A percentile compares a stretch with the other conserved stretches of the same genome.
These are phyloP conservation scores for Octodon degus DNA, from an alignment of 2,113 vertebrate species.

Conservation along the genomic window DNA sequence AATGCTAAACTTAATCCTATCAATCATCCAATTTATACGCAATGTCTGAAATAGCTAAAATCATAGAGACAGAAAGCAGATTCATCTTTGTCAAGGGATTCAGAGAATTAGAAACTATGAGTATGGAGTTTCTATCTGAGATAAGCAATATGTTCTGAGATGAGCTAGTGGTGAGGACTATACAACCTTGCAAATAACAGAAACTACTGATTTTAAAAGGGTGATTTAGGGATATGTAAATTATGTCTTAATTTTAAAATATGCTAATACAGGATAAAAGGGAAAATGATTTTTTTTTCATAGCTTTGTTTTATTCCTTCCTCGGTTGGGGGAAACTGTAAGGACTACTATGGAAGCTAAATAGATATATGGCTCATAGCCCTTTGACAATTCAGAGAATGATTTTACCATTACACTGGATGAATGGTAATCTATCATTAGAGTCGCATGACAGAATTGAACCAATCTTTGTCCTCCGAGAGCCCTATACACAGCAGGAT, in stretches of 20 bases:
- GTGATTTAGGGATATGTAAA: neutral
- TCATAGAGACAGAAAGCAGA: neutral
- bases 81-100: neutral
- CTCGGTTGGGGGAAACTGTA: neutral
- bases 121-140: neutral
- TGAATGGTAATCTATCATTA: rapidly evolving
- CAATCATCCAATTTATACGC: neutral
- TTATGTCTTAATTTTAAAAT: neutral
- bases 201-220: neutral
- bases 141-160: neutral
- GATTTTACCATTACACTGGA: neutral
- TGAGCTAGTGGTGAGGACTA: neutral
- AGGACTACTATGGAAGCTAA: neutral
- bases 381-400: neutral
- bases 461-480: neutral
- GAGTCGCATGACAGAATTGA: neutral
- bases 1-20: neutral
- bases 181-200: neutral
- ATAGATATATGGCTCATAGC: neutral
- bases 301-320: neutral
- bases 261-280: neutral
- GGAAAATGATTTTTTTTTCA: neutral
- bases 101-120: neutral
- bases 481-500: neutral
- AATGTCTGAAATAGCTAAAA: neutral